Percentiles rank a stretch among this genome's conserved stretches.
phyloP scores from a whole-genome alignment of 2,113 vertebrate species.

The Zosterops hypoxanthus region DNA sequence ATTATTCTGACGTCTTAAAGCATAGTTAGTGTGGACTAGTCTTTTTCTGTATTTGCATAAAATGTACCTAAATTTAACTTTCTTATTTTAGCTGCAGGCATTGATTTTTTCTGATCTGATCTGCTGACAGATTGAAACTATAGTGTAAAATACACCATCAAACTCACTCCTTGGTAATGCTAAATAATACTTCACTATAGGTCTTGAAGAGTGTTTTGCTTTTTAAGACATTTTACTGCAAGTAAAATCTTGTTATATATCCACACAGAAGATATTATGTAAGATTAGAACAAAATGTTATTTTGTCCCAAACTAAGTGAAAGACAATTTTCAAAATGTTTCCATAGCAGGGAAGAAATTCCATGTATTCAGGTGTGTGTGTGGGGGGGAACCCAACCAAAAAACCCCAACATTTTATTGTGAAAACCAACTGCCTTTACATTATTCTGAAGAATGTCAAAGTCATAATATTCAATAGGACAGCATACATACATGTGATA shows the following conservation, averaged over 20 bases:
- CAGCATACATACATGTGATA: not conserved
- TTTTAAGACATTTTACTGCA: not conserved
- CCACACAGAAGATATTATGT: not conserved
- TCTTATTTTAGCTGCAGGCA: not conserved
- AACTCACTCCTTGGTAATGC: not conserved
- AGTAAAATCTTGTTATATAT: not conserved
- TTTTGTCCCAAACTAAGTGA: not conserved
- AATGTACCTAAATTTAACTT: not conserved
- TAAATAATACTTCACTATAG: not conserved
- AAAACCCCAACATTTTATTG: not conserved
- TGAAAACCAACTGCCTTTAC: not conserved
- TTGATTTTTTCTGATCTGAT: not conserved
- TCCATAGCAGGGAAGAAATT: not conserved
- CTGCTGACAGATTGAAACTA: not conserved
- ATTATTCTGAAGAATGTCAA: not conserved
- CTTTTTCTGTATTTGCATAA: not conserved
- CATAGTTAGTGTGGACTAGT: not conserved
- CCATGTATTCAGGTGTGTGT: not conserved
- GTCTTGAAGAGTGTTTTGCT: not conserved
- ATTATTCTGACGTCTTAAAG: not conserved
- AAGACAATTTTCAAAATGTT: not conserved
- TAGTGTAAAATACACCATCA: not conserved
- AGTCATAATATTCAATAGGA: not conserved
- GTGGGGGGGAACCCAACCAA: rapidly evolving
- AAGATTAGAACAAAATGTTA: not conserved